phyloP scores from a whole-genome alignment of 2,797 vertebrate genomes.

The Melanotaenia parkinsoni region DNA sequence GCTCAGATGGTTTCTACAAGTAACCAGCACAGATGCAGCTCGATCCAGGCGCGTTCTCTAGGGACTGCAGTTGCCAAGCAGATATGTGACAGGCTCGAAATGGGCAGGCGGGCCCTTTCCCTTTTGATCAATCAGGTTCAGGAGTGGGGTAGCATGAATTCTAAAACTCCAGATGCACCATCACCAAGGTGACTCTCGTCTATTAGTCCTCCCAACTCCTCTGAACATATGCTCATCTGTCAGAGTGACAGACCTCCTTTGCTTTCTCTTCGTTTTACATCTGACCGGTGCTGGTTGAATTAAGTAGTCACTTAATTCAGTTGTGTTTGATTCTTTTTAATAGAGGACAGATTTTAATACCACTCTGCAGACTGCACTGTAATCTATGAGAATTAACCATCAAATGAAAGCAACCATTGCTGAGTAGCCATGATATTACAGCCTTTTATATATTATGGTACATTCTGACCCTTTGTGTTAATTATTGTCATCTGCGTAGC shows the following conservation, averaged over 20 bases:
- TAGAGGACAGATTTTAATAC: slow-evolving; percentile 34
- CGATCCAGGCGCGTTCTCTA: slow-evolving; percentile 34
- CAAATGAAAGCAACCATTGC: slow-evolving; percentile 7
- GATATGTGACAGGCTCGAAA: slow-evolving; percentile 65
- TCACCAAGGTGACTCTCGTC: slow-evolving; percentile 76
- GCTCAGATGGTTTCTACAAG: slow-evolving; percentile 45
- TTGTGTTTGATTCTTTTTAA: slow-evolving; percentile 39
- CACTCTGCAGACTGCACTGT: not conserved
- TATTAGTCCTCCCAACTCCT: slow-evolving; percentile 50
- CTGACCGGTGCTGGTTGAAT: slow-evolving; percentile 45
- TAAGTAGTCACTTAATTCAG: slow-evolving; percentile 41
- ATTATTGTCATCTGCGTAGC: not conserved
- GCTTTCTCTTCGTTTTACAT: slow-evolving; percentile 44
- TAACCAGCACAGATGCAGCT: slow-evolving; percentile 58
- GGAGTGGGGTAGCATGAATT: slow-evolving; percentile 61
- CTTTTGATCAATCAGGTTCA: slow-evolving; percentile 78
- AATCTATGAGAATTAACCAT: slow-evolving; percentile 1
- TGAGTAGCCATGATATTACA: not conserved
- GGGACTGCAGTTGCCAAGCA: slow-evolving; percentile 63
- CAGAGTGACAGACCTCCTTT: slow-evolving; percentile 49
- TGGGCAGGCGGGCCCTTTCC: slow-evolving; percentile 64
- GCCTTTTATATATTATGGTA: not conserved
- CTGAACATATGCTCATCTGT: slow-evolving; percentile 59
- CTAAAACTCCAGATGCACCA: slow-evolving; percentile 72
- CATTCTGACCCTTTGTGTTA: not conserved